Conservation (phyloP, 2,797 vertebrate species). For the Hypotaenidia okinawae region DNA sequence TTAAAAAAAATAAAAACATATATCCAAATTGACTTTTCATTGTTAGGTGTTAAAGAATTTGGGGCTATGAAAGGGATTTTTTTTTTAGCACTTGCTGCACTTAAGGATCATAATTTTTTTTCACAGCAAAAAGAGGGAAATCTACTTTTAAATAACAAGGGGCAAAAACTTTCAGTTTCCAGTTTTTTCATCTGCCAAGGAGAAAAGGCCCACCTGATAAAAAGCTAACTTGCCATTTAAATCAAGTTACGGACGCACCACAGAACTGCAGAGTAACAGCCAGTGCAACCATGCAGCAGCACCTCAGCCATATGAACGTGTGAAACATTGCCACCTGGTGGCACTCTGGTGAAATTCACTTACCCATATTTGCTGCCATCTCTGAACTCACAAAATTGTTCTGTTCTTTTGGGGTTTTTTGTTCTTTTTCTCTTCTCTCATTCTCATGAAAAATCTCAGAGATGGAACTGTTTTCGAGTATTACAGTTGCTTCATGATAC, state of each 20-base stretch:
- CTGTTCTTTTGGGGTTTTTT: neutral
- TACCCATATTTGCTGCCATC: neutral
- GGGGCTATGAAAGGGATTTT: neutral
- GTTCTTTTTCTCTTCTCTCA: neutral
- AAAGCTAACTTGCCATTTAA: neutral
- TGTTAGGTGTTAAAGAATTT: neutral
- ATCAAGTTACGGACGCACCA: neutral
- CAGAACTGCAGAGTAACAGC: neutral
- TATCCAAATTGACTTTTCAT: neutral
- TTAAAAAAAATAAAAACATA: neutral
- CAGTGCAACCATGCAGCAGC: neutral
- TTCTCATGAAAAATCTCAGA: neutral
- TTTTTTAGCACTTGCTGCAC: neutral
- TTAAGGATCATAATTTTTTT: neutral
- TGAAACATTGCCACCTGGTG: neutral
- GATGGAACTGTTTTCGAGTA: neutral
- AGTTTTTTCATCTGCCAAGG: neutral
- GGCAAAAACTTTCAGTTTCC: neutral
- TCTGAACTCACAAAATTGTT: neutral
- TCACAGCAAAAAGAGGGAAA: neutral
- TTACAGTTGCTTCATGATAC: neutral
- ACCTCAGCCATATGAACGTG: neutral
- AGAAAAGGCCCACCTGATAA: neutral
- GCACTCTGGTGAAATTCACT: neutral
- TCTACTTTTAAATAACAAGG: neutral